Evolutionary conservation across 2,888 invertebrate genomes (phyloP).

Genomic region (Harpagoxenus sublaevis): DNA sequence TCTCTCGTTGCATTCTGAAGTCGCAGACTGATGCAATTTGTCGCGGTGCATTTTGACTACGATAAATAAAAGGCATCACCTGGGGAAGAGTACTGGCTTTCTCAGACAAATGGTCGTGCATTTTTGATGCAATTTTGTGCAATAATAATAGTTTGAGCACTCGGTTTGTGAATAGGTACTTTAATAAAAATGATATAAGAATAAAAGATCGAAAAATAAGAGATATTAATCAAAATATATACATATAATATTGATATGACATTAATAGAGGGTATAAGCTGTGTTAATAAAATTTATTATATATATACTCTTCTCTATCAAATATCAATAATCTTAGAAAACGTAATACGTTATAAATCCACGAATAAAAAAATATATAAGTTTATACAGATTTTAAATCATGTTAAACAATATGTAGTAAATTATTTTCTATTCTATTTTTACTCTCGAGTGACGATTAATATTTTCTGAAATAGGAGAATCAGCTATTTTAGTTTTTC

Average conservation of each 20-base stretch:
- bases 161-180: slow-evolving; percentile 8
- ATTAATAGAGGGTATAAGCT: neutral
- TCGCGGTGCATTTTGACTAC: slow-evolving; percentile 43
- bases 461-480: slow-evolving; percentile 11
- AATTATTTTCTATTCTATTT: neutral
- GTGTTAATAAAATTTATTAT: neutral
- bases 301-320: neutral
- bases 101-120: slow-evolving; percentile 7
- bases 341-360: neutral
- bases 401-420: neutral
- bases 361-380: slow-evolving; percentile 1
- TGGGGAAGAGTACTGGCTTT: slow-evolving; percentile 9
- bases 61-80: slow-evolving; percentile 36
- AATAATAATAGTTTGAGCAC: neutral
- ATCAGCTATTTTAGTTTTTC: neutral
- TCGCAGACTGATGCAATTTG: slow-evolving; percentile 63
- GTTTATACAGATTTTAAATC: neutral
- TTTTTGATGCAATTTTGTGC: slow-evolving; percentile 35
- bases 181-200: neutral
- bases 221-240: neutral
- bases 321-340: neutral
- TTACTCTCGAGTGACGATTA: neutral
- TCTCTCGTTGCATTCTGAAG: slow-evolving; percentile 54
- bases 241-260: neutral
- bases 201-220: neutral